These are phyloP conservation scores for Channallabes apus DNA, from an alignment of 2,797 vertebrate genomes.

Conservation along the genomic window DNA sequence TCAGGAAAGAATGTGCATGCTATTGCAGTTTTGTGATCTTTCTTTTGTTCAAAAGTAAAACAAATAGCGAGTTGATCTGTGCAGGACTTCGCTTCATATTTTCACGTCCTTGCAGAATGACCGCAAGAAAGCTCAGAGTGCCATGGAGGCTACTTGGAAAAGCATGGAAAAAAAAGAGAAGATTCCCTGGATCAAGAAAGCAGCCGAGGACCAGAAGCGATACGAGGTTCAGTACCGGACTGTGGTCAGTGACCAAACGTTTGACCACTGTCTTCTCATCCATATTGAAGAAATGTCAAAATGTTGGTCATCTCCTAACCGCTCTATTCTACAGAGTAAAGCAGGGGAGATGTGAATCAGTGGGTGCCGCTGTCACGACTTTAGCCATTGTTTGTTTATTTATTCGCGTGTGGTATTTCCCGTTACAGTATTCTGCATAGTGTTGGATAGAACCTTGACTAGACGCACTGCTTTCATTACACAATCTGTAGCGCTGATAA, in stretches of 20 bases:
- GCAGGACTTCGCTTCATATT: neutral
- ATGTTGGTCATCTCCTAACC: conserved; percentile 53
- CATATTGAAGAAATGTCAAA: conserved; percentile 61
- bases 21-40: neutral
- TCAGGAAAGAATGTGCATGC: neutral
- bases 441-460: neutral
- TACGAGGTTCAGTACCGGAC: conserved; percentile 77
- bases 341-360: conserved; percentile 31
- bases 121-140: conserved; percentile 73
- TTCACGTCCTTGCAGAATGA: conserved; percentile 66
- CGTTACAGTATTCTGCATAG: neutral
- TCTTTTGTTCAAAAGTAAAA: neutral
- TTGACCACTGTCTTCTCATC: conserved; percentile 63
- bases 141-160: conserved; percentile 78
- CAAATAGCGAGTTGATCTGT: neutral
- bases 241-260: conserved; percentile 71
- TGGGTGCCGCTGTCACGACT: conserved; percentile 9
- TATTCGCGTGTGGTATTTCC: conserved; percentile 12
- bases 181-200: conserved; percentile 82
- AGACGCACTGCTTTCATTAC: conserved; percentile 2
- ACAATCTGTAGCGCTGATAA: neutral
- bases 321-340: conserved; percentile 21
- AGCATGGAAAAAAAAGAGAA: conserved; percentile 83
- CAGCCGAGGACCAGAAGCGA: conserved; percentile 82
- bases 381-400: conserved; percentile 18